Percentiles rank a stretch among this genome's conserved stretches.
These are phyloP conservation scores for Rhagium mordax DNA, from an alignment of 2,888 invertebrate genomes.

Conservation along the genomic window DNA sequence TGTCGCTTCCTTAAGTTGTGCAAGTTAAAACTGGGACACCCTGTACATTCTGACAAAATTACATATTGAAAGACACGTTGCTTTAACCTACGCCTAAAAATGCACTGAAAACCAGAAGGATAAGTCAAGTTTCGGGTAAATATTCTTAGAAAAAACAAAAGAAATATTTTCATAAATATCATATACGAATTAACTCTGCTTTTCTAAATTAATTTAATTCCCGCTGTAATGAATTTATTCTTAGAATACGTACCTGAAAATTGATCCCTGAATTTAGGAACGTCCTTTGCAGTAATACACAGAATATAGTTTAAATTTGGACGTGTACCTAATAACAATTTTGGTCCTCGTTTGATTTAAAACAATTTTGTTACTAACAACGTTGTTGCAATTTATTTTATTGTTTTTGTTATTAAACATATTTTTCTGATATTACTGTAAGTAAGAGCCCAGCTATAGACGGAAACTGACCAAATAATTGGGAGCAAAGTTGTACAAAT, in stretches of 20 bases:
- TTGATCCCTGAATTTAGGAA: neutral
- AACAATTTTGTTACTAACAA: neutral
- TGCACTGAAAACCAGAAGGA: neutral
- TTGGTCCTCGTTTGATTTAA: constrained; percentile 4
- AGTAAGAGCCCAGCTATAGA: neutral
- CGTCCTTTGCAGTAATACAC: neutral
- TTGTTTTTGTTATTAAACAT: neutral
- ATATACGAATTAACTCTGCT: too few species aligned
- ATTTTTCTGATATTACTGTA: neutral
- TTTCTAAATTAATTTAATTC: too few species aligned
- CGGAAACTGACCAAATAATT: neutral
- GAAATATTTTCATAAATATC: too few species aligned
- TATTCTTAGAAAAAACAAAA: too few species aligned
- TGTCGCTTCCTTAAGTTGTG: too few species aligned
- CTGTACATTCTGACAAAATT: constrained; percentile 1
- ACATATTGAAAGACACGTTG: neutral
- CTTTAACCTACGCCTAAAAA: too few species aligned
- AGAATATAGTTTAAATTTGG: neutral
- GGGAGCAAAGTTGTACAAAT: neutral
- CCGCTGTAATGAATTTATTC: too few species aligned
- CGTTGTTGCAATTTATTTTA: neutral
- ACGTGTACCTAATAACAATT: constrained; percentile 7
- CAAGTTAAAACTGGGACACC: too few species aligned
- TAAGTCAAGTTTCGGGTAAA: neutral
- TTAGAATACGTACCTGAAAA: neutral